A percentile compares a stretch with the other conserved stretches of the same genome.
phyloP scores from a whole-genome alignment of 2,888 invertebrate genomes.

The Thumatha senex region DNA sequence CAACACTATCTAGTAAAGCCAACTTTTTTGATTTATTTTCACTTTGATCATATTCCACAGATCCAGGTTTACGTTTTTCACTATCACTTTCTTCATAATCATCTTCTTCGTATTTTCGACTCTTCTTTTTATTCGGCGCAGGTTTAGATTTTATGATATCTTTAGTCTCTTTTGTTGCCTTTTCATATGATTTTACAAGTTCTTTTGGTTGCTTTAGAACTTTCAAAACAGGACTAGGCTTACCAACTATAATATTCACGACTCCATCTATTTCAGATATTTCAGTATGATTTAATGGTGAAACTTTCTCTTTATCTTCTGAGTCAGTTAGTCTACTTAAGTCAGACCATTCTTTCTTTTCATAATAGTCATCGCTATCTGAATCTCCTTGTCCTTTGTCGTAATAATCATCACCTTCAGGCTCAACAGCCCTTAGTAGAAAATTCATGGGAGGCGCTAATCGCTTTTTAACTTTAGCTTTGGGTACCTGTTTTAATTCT shows the following conservation, averaged over 20 bases:
- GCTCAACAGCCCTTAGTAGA: conserved; percentile 58
- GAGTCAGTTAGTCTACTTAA: conserved; percentile 44
- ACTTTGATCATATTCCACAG: conserved; percentile 47
- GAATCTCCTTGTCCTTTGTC: conserved; percentile 63
- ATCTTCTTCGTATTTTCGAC: conserved; percentile 39
- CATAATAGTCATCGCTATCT: conserved; percentile 65
- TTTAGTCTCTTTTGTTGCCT: background rate
- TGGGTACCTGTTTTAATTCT: conserved; percentile 57
- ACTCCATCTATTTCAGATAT: conserved; percentile 69
- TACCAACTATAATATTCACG: conserved; percentile 59
- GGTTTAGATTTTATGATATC: background rate
- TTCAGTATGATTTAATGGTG: conserved; percentile 35
- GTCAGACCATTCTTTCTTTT: conserved; percentile 74
- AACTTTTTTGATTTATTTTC: conserved; percentile 67
- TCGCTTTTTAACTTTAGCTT: conserved; percentile 67
- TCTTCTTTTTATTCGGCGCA: background rate
- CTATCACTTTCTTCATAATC: conserved; percentile 50
- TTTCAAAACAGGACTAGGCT: conserved; percentile 38
- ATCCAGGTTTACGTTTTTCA: conserved; percentile 46
- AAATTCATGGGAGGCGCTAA: conserved; percentile 68
- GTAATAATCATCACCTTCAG: conserved; percentile 61
- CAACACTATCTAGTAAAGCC: conserved; percentile 64
- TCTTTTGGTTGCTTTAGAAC: conserved; percentile 29
- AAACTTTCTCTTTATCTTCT: conserved; percentile 21
- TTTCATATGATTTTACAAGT: conserved; percentile 6